Evolutionary conservation across 1,140 invertebrate species (phyloP).

Genomic region (Plutomurus gul): DNA sequence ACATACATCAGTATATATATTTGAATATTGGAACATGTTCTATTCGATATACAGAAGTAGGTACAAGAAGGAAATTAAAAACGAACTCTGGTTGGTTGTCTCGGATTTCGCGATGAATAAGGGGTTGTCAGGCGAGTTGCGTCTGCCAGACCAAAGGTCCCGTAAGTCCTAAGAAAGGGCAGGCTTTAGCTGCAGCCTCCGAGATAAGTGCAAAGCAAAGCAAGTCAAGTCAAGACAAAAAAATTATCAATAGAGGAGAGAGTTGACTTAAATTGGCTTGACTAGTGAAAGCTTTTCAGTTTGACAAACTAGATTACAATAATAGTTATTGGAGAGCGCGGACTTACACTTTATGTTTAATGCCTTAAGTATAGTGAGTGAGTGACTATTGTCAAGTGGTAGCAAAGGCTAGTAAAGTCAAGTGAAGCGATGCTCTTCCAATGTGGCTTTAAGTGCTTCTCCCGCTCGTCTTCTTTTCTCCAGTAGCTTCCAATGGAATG

Average conservation of each 20-base stretch:
- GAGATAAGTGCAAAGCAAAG: not conserved
- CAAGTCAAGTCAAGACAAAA: not conserved
- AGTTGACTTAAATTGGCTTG: not conserved
- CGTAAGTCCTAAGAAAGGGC: too few species aligned
- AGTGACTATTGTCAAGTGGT: not conserved
- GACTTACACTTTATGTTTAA: not conserved
- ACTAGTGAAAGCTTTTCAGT: slow-evolving; percentile 3
- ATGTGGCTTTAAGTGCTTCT: too few species aligned
- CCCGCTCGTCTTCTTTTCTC: too few species aligned
- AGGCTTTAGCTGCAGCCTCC: too few species aligned
- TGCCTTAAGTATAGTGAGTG: not conserved
- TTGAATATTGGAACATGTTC: too few species aligned
- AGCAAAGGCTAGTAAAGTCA: not conserved
- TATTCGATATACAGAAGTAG: too few species aligned
- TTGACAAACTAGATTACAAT: slow-evolving; percentile 25
- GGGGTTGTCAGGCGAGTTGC: too few species aligned
- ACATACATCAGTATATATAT: too few species aligned
- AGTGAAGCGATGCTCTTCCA: not conserved
- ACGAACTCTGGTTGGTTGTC: too few species aligned
- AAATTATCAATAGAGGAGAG: not conserved
- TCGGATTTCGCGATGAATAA: too few species aligned
- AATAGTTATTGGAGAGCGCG: not conserved
- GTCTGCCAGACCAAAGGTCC: too few species aligned
- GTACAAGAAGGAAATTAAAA: too few species aligned
- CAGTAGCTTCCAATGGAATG: not conserved